A percentile compares a stretch with the other conserved stretches of the same genome.
phyloP scores from a whole-genome alignment of 2,797 vertebrate species.

The Gila robusta region DNA sequence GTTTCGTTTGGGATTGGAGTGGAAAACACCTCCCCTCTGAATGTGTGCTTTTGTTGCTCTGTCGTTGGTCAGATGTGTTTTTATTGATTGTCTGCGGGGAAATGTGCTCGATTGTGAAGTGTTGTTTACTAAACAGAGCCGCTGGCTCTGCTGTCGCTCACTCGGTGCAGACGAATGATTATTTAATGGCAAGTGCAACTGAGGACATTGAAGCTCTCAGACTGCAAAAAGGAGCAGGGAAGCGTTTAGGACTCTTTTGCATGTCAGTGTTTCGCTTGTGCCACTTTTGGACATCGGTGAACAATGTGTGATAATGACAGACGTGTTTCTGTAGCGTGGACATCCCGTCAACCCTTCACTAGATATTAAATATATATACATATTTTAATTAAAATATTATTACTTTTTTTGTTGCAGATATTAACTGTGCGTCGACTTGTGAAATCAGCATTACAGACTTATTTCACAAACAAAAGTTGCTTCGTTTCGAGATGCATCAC shows the following conservation, averaged over 20 bases:
- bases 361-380: background rate
- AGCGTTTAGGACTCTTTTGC: background rate
- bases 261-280: background rate
- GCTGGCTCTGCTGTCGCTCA: slow-evolving; percentile 46
- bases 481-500: background rate
- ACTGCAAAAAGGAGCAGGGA: slow-evolving; percentile 19
- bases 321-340: background rate
- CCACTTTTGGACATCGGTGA: slow-evolving; percentile 29
- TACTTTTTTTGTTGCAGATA: background rate
- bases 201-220: slow-evolving; percentile 62
- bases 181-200: slow-evolving; percentile 66
- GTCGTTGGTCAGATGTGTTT: slow-evolving; percentile 48
- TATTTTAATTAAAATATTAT: too few species aligned
- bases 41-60: slow-evolving; percentile 67
- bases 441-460: background rate
- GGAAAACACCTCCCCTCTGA: slow-evolving; percentile 30
- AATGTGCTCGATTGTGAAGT: slow-evolving; percentile 45
- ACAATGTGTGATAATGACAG: background rate
- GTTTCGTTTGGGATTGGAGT: slow-evolving; percentile 28
- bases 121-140: slow-evolving; percentile 66
- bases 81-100: slow-evolving; percentile 48
- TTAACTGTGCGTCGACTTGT: background rate
- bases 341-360: background rate
- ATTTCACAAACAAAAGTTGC: background rate
- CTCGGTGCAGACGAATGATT: slow-evolving; percentile 46